Evolutionary conservation across 2,888 invertebrate species (phyloP), one percentile per base, ranked within the genome.

Genomic region (Furcula furcula): DNA sequence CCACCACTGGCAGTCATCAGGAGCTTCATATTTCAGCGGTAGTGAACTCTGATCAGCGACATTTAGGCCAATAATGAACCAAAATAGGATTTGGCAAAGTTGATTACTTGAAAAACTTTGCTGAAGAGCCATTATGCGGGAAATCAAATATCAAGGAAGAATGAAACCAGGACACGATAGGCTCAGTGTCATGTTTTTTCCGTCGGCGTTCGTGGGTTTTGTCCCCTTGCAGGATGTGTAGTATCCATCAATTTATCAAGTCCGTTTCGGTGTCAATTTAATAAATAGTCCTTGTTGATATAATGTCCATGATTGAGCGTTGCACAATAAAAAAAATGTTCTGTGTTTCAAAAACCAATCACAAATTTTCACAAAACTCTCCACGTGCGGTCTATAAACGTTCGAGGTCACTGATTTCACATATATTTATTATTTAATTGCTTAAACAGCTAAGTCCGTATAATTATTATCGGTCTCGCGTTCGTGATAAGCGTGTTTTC

Each of bases 1-100:
- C 92, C 92, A 92, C 94, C 94, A 94, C 69, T 94, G 93, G 66
- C 96, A 97, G 76, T 96, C 95, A 71, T 95, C 95, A 37, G 96
- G 96, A 47, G 95, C 94, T 79, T 95, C 95, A 79, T 95, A 95
- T 57, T 89, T 86, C 44, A 89, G 64, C 33, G 89, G 88, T 42
- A 87, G 57, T 32, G 87, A 84, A 56, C 87, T 88, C 55, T 87
- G 88, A 65, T 87, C 86, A 28, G 88, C 86, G 34, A 88, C 80
- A 52, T 83, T 81, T 14, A 88, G 61, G 49, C 84, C 84, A 33
- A 88, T 61, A 34, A 85, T 55, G 51, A 88, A 76, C 81, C 82
- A 85, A 73, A 87, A 73, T 49, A 85, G 51, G 44, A 87, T 76
- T 67, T 82, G 81, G 58, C 70, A 69, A 58, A 82, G 59, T 62